Conservation (phyloP, 2,888 invertebrate genomes). For the Drosophila trichaetosa region DNA sequence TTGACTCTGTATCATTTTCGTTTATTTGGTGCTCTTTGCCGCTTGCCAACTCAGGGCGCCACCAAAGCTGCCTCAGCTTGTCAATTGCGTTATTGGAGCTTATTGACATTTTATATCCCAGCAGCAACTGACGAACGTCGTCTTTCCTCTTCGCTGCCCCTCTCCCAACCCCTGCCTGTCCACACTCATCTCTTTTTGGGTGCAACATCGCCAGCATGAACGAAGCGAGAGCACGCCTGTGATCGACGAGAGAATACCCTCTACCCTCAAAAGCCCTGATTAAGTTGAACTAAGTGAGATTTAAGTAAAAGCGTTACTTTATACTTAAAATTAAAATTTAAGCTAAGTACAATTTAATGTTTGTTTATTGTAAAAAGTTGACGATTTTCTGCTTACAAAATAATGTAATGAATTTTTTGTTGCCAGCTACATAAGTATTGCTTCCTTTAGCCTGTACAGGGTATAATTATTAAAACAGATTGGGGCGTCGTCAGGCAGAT, state of each 20-base stretch:
- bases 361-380: too few relatives aligned
- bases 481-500: constrained; percentile 35
- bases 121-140: constrained; percentile 41
- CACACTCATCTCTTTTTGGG: not conserved
- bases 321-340: too few relatives aligned
- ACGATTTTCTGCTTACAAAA: not conserved
- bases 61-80: constrained; percentile 61
- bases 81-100: constrained; percentile 79
- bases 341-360: too few relatives aligned
- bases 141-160: constrained; percentile 1
- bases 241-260: constrained; percentile 12
- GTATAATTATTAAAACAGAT: constrained; percentile 34
- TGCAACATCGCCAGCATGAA: constrained; percentile 37
- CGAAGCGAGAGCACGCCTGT: constrained; percentile 45
- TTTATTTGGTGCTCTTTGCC: constrained; percentile 33
- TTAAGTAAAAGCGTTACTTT: too few relatives aligned
- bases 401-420: not conserved
- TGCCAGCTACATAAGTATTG: not conserved
- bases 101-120: constrained; percentile 79
- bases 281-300: too few relatives aligned
- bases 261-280: not conserved
- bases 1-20: constrained; percentile 26
- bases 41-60: constrained; percentile 21
- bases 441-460: not conserved
- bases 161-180: not conserved